Conservation (phyloP, 1,140 invertebrate genomes). For the Drosophila trapezifrons region DNA sequence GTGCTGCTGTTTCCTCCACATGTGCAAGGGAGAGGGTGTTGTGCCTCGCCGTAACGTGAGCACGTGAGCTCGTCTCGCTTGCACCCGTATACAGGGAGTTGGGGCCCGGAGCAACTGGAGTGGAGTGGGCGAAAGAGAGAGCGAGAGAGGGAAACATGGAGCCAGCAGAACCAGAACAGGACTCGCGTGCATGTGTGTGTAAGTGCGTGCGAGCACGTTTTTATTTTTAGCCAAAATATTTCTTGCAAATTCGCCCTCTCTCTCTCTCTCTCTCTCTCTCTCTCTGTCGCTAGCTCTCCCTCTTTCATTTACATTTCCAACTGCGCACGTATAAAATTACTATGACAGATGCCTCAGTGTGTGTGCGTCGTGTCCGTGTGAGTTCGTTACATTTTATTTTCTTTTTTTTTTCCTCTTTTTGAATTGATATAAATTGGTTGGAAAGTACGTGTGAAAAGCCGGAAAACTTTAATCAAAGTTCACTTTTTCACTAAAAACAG, state of each 20-base stretch:
- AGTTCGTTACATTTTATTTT: slow-evolving; percentile 44
- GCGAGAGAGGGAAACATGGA: slow-evolving; percentile 4
- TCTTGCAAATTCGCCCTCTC: slow-evolving; percentile 59
- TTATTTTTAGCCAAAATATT: slow-evolving; percentile 75
- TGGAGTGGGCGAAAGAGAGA: slow-evolving; percentile 37
- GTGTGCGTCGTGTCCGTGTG: slow-evolving; percentile 8
- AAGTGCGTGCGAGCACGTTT: slow-evolving; percentile 51
- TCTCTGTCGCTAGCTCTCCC: slow-evolving; percentile 2
- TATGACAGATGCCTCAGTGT: slow-evolving; percentile 13
- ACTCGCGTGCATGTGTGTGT: slow-evolving; percentile 37
- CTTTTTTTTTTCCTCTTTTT: slow-evolving; percentile 19
- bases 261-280: slow-evolving; percentile 14
- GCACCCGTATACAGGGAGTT: slow-evolving; percentile 43
- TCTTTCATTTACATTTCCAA: slow-evolving; percentile 71
- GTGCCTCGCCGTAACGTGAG: slow-evolving; percentile 59
- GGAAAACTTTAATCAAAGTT: slow-evolving; percentile 34
- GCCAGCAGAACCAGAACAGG: slow-evolving; percentile 49
- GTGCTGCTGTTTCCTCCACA: slow-evolving; percentile 39
- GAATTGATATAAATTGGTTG: slow-evolving; percentile 43
- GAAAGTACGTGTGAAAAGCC: slow-evolving; percentile 17
- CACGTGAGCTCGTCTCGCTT: slow-evolving; percentile 69
- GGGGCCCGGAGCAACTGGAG: slow-evolving; percentile 21
- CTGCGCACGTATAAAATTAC: slow-evolving; percentile 81
- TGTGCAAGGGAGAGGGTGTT: slow-evolving; percentile 17
- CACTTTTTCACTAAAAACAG: slow-evolving; percentile 7